phyloP scores from a whole-genome alignment of 1,140 invertebrate genomes.

The Drosophila trapezifrons region DNA sequence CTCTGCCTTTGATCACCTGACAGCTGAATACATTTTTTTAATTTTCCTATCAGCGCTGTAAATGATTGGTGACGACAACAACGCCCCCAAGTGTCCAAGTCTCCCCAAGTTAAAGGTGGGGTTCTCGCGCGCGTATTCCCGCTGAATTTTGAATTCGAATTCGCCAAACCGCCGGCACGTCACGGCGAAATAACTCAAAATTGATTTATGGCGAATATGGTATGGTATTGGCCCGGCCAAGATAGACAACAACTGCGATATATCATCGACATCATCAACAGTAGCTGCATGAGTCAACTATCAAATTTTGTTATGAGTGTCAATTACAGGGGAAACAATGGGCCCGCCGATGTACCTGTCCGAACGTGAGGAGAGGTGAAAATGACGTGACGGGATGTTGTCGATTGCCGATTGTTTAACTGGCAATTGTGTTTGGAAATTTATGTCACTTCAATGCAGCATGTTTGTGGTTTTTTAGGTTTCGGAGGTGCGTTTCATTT shows the following conservation, averaged over 20 bases:
- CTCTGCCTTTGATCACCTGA: slow-evolving; percentile 75
- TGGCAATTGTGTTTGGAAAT: slow-evolving; percentile 78
- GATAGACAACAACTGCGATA: slow-evolving; percentile 63
- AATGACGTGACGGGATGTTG: slow-evolving; percentile 83
- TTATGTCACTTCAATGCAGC: slow-evolving; percentile 59
- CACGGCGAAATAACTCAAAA: slow-evolving; percentile 78
- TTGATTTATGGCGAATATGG: slow-evolving; percentile 77
- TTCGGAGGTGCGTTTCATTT: slow-evolving; percentile 25
- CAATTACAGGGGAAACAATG: slow-evolving; percentile 76
- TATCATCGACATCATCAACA: slow-evolving; percentile 21
- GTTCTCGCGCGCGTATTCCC: slow-evolving; percentile 24
- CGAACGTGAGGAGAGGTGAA: slow-evolving; percentile 35
- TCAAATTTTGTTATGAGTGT: slow-evolving; percentile 81
- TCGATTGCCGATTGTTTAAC: slow-evolving; percentile 80
- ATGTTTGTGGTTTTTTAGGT: slow-evolving; percentile 30
- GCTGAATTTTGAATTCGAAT: slow-evolving; percentile 61
- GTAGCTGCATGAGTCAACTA: slow-evolving; percentile 72
- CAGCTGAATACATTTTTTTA: slow-evolving; percentile 81
- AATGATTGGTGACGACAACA: slow-evolving; percentile 49
- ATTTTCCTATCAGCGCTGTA: slow-evolving; percentile 67
- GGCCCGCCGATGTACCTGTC: slow-evolving; percentile 57
- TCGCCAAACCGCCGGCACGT: slow-evolving; percentile 56
- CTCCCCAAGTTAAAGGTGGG: slow-evolving; percentile 19
- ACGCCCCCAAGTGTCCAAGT: slow-evolving; percentile 29
- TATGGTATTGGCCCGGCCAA: slow-evolving; percentile 25